phyloP scores from a whole-genome alignment of 1,140 invertebrate species.

The Macrosteles quadrilineatus region DNA sequence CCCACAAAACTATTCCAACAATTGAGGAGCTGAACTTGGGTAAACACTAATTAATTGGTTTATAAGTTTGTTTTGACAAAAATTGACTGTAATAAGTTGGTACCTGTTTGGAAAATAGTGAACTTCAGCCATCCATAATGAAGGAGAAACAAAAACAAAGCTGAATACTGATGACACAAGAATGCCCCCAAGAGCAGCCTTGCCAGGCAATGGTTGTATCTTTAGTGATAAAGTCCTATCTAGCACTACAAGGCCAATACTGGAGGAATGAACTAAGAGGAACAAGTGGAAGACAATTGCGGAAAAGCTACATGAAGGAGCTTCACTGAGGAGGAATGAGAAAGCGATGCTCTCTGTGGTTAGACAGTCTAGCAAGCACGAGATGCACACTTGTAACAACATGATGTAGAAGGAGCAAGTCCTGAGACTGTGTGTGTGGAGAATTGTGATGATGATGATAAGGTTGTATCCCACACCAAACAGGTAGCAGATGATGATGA shows the following conservation, averaged over 20 bases:
- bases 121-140: neutral
- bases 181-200: neutral
- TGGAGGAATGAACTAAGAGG: neutral
- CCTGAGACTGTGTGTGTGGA: neutral
- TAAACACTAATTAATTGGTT: no score
- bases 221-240: neutral
- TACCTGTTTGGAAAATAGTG: constrained; percentile 10
- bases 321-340: neutral
- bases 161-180: neutral
- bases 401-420: neutral
- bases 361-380: neutral
- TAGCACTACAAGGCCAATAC: neutral
- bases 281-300: neutral
- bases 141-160: neutral
- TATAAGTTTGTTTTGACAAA: no score
- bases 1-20: no score
- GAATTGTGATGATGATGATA: neutral
- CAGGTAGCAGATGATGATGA: neutral
- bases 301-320: neutral
- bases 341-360: neutral
- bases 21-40: no score
- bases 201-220: neutral
- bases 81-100: no score
- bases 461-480: neutral
- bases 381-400: neutral